Percentiles rank a stretch among this genome's conserved stretches.
Evolutionary conservation across 2,113 vertebrate species (phyloP).

Genomic region (Protomyctophum bolini): DNA sequence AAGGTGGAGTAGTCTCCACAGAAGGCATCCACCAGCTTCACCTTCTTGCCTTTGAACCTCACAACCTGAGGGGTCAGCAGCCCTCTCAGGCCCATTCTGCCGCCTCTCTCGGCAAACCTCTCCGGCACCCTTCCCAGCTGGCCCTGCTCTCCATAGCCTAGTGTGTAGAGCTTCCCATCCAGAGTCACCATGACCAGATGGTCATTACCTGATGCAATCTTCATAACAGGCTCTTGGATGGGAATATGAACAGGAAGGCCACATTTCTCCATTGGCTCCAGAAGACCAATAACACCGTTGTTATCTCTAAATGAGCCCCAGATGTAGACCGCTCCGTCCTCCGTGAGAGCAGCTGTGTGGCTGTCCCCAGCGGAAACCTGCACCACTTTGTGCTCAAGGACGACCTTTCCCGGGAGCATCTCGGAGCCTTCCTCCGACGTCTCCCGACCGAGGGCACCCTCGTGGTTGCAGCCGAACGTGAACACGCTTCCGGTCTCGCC

Average conservation of each 20-base stretch:
- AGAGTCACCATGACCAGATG: slow-evolving; percentile 89
- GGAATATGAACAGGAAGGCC: slow-evolving; percentile 81
- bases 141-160: slow-evolving; percentile 92
- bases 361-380: slow-evolving; percentile 97
- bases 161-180: slow-evolving; percentile 87
- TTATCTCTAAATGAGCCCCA: slow-evolving; percentile 98
- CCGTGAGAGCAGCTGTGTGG: slow-evolving; percentile 90
- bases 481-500: slow-evolving; percentile 88
- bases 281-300: slow-evolving; percentile 93
- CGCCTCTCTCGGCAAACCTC: slow-evolving; percentile 88
- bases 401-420: slow-evolving; percentile 83
- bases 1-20: slow-evolving; percentile 95
- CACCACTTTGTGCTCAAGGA: slow-evolving; percentile 86
- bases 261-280: slow-evolving; percentile 90
- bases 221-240: slow-evolving; percentile 77
- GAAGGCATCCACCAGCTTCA: slow-evolving; percentile 87
- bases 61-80: slow-evolving; percentile 88
- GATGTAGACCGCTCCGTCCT: slow-evolving; percentile 88
- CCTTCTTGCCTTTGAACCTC: slow-evolving; percentile 79
- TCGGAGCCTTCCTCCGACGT: slow-evolving; percentile 87
- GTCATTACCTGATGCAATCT: slow-evolving; percentile 95
- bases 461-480: slow-evolving; percentile 97
- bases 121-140: slow-evolving; percentile 93
- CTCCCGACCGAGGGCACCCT: slow-evolving; percentile 91
- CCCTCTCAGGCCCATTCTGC: slow-evolving; percentile 89